A percentile compares a stretch with the other conserved stretches of the same genome.
Conservation (phyloP, 2,113 vertebrate species). For the Speoplatyrhinus poulsoni region DNA sequence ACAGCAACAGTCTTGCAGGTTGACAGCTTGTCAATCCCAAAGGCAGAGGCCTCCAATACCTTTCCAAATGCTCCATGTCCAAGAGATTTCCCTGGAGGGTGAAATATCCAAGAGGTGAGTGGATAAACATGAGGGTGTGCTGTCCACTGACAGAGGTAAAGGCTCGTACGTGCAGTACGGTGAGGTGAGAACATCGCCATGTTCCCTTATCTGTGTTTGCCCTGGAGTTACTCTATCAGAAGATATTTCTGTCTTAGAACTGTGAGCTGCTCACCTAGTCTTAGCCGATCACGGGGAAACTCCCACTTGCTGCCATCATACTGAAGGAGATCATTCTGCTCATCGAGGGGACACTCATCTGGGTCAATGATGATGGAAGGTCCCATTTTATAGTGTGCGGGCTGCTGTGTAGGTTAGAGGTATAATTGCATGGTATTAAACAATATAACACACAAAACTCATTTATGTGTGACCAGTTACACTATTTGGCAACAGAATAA, state of each 20-base stretch:
- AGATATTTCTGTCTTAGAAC: not conserved
- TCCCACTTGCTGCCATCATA: constrained; percentile 95
- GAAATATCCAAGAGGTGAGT: constrained; percentile 25
- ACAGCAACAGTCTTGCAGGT: constrained; percentile 96
- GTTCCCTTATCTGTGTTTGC: no score
- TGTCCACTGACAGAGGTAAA: constrained; percentile 45
- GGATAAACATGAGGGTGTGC: constrained; percentile 29
- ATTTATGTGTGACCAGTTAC: no score
- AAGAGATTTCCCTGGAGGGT: constrained; percentile 87
- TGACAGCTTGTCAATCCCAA: constrained; percentile 94
- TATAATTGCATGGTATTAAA: no score
- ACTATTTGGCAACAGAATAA: no score
- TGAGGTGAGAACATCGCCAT: no score
- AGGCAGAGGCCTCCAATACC: constrained; percentile 93
- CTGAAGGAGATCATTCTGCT: constrained; percentile 90
- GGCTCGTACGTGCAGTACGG: no score
- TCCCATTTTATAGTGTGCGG: constrained; percentile 88
- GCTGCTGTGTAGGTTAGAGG: constrained; percentile 71
- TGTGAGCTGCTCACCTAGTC: constrained; percentile 49
- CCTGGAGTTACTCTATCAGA: not conserved
- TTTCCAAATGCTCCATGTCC: constrained; percentile 95
- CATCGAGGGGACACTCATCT: constrained; percentile 87
- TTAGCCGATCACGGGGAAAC: constrained; percentile 89
- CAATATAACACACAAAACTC: constrained; percentile 2
- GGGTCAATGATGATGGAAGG: constrained; percentile 95